phyloP scores from a whole-genome alignment of 2,888 invertebrate species.

The Agrypnus murinus region DNA sequence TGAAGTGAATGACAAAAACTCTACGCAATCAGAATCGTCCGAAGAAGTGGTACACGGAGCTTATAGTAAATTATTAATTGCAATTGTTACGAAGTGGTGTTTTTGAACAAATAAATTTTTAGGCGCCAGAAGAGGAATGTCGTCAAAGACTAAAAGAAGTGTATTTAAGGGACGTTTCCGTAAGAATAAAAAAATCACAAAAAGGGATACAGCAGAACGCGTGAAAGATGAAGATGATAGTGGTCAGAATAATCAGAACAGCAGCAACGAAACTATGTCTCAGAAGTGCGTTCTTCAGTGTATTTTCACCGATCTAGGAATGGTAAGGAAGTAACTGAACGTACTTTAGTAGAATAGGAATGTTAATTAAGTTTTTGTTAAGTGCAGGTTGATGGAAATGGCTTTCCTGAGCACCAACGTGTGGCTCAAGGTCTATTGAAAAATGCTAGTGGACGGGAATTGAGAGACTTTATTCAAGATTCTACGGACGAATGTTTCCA shows the following conservation, averaged over 20 bases:
- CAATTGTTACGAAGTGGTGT: too few relatives aligned
- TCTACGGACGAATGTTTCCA: slow-evolving; percentile 83
- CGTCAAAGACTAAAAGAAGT: slow-evolving; percentile 1
- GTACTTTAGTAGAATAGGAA: slow-evolving; percentile 26
- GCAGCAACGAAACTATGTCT: neutral
- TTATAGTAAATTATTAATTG: slow-evolving; percentile 46
- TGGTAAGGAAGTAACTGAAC: slow-evolving; percentile 72
- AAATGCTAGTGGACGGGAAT: slow-evolving; percentile 77
- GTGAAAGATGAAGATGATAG: slow-evolving; percentile 15
- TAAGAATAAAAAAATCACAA: neutral
- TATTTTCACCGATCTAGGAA: slow-evolving; percentile 80
- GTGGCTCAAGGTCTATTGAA: slow-evolving; percentile 77
- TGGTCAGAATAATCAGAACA: neutral
- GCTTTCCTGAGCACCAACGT: slow-evolving; percentile 79
- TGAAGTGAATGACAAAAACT: too few relatives aligned
- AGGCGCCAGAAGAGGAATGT: slow-evolving; percentile 18
- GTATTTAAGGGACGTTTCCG: neutral
- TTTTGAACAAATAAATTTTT: neutral
- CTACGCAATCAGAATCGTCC: slow-evolving; percentile 49
- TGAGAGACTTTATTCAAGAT: slow-evolving; percentile 81
- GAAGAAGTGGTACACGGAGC: slow-evolving; percentile 38
- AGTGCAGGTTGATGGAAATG: slow-evolving; percentile 77
- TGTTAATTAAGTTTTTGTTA: slow-evolving; percentile 26
- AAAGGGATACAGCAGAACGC: neutral
- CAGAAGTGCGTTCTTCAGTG: slow-evolving; percentile 75